Percentiles rank a stretch among this genome's conserved stretches.
phyloP scores from a whole-genome alignment of 2,888 invertebrate species.

The Sicus ferrugineus region DNA sequence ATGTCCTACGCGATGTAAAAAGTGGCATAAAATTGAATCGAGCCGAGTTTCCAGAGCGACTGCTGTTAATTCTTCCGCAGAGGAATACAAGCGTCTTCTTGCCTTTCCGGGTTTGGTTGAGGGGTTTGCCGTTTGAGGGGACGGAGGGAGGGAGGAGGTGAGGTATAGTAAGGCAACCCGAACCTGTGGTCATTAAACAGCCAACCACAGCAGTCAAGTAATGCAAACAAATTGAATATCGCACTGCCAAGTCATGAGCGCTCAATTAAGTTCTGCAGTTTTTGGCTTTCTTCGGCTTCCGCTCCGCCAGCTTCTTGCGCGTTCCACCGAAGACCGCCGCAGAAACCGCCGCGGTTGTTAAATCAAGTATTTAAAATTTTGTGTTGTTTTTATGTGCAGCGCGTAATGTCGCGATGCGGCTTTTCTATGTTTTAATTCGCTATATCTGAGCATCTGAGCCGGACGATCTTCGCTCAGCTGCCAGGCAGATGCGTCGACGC shows the following conservation, averaged over 20 bases:
- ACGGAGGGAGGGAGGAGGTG: not conserved
- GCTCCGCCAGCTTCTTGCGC: not conserved
- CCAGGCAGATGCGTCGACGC: no score
- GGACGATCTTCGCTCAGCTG: not conserved
- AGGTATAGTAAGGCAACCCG: not conserved
- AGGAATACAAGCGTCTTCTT: not conserved
- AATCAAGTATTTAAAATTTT: not conserved
- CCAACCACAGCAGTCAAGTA: constrained; percentile 29
- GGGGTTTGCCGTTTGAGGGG: constrained; percentile 60
- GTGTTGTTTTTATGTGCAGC: not conserved
- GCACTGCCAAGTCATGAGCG: constrained; percentile 1
- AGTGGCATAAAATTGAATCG: constrained; percentile 26
- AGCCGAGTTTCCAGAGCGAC: constrained; percentile 21
- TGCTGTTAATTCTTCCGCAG: not conserved
- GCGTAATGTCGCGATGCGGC: not conserved
- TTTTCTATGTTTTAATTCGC: not conserved
- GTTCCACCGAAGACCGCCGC: no score
- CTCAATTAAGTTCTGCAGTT: constrained; percentile 10
- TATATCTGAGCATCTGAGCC: no score
- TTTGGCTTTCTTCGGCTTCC: not conserved
- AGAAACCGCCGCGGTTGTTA: not conserved
- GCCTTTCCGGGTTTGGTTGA: constrained; percentile 41
- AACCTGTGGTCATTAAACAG: constrained; percentile 37
- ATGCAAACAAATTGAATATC: constrained; percentile 39
- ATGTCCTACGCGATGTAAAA: not conserved